Conservation (phyloP, 2,113 vertebrate species). For the Brachyistius frenatus region DNA sequence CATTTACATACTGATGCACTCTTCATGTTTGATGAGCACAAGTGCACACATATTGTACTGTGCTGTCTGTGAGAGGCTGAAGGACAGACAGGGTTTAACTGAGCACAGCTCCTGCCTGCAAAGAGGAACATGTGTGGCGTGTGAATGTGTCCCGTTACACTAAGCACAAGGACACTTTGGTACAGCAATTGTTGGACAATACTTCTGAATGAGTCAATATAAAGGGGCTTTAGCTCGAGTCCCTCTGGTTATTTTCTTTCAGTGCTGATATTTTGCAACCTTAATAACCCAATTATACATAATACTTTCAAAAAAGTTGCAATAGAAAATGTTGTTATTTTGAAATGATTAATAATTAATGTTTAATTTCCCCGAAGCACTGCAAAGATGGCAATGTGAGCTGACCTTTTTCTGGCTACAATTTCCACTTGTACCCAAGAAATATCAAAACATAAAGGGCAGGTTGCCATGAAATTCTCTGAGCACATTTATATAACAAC, state of each 20-base stretch:
- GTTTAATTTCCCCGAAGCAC: constrained; percentile 7
- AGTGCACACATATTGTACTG: not conserved
- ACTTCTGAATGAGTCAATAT: not conserved
- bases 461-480: constrained; percentile 2
- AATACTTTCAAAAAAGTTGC: not conserved
- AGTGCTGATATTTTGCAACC: not conserved
- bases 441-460: not conserved
- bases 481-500: not conserved
- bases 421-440: not conserved
- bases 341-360: constrained; percentile 9
- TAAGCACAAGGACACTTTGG: constrained; percentile 14
- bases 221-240: constrained; percentile 1
- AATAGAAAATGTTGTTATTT: constrained; percentile 9
- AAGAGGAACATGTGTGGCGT: not conserved
- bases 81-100: constrained; percentile 20
- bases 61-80: constrained; percentile 8
- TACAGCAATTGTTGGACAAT: not conserved
- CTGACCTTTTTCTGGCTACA: not conserved
- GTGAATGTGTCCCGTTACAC: not conserved
- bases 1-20: constrained; percentile 40
- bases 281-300: not conserved
- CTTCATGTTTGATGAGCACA: constrained; percentile 11
- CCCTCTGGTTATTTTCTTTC: constrained; percentile 1
- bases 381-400: not conserved
- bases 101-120: constrained; percentile 18